Evolutionary conservation across 1,140 invertebrate species (phyloP), one percentile per base, ranked within the genome.

Genomic region (Aphelenchoides fujianensis): DNA sequence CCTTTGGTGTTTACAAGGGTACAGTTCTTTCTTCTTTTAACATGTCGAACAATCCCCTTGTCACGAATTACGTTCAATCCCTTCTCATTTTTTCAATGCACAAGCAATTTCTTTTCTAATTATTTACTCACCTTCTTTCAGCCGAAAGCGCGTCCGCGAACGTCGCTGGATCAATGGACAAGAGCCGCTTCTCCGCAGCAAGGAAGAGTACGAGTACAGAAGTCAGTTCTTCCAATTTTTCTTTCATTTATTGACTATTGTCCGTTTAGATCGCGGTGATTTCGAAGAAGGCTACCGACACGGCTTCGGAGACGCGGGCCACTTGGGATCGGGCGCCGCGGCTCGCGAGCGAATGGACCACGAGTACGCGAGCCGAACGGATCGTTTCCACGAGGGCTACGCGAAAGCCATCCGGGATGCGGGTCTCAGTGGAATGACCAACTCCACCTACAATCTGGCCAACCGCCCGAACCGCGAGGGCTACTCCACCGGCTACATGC

Each of bases 401-500:
- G 72, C 75, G 12, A 84, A 84, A 54, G 82, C 78, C n/a, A 63
- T 84, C 19, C 54, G 74, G 35, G 82, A 83, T 55, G 75, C 79
- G 27, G 82, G 82, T 16, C 71, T 83, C 64, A 71, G 69, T 7
- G 83, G 79, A 61, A 84, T 83, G 81, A 80, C 80, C 27, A 78
- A 68, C 27, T 83, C 82, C 2, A 83, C 84, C 77, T 72, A 83
- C 28, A 83, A 83, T 64, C 71, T 83, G 71, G 82, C 82, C 3
- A 72, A 79, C 36, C 69, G 73, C 59, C 77, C 73, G 5, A 69
- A 35, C 31, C 41, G 59, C 19, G 64, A 63, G n/a, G 82, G 83
- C 19, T 83, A 84, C 63, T 83, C 82, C 27, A 55, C 81, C 32
- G 82, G 82, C 27, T 83, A 85, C 52, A 85, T 85, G 82, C 81